These are phyloP conservation scores for Trachymyrmex septentrionalis DNA, from an alignment of 1,140 invertebrate genomes.

Conservation along the genomic window DNA sequence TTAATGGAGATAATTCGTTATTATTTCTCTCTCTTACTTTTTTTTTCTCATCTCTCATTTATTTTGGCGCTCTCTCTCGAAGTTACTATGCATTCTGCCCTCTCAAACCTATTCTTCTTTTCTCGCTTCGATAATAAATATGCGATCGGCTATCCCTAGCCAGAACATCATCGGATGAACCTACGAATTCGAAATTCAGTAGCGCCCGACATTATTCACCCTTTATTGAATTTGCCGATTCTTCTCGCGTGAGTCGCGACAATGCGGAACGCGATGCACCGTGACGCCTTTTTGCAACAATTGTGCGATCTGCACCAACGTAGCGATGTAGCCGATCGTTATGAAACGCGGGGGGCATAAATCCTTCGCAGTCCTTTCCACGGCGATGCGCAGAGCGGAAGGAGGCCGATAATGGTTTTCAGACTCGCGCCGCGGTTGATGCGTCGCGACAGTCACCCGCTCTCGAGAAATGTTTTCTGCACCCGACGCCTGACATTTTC, in stretches of 20 bases:
- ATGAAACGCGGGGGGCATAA: slow-evolving; percentile 64
- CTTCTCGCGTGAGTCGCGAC: slow-evolving; percentile 62
- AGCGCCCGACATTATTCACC: slow-evolving; percentile 79
- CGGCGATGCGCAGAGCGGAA: slow-evolving; percentile 28
- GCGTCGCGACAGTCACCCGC: slow-evolving; percentile 41
- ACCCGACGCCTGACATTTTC: slow-evolving; percentile 32
- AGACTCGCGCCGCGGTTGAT: slow-evolving; percentile 37
- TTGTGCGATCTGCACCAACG: slow-evolving; percentile 47
- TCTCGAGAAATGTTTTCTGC: slow-evolving; percentile 40
- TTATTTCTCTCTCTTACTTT: slow-evolving; percentile 20
- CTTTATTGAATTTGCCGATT: slow-evolving; percentile 82
- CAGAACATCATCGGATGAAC: slow-evolving; percentile 19
- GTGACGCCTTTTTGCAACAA: slow-evolving; percentile 51
- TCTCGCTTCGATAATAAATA: slow-evolving; percentile 53
- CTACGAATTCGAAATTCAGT: slow-evolving; percentile 66
- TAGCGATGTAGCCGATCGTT: slow-evolving; percentile 61
- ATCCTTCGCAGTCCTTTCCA: slow-evolving; percentile 59
- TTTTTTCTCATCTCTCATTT: neutral
- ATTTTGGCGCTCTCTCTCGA: neutral
- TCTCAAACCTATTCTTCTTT: neutral
- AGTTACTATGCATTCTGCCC: slow-evolving; percentile 7
- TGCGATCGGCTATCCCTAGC: slow-evolving; percentile 34
- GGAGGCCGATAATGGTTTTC: slow-evolving; percentile 57
- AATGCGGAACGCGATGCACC: slow-evolving; percentile 32
- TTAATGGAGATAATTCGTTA: slow-evolving; percentile 21